Base-by-base conservation (phyloP, 2,113 vertebrate genomes). In the Eurypyga helias region DNA sequence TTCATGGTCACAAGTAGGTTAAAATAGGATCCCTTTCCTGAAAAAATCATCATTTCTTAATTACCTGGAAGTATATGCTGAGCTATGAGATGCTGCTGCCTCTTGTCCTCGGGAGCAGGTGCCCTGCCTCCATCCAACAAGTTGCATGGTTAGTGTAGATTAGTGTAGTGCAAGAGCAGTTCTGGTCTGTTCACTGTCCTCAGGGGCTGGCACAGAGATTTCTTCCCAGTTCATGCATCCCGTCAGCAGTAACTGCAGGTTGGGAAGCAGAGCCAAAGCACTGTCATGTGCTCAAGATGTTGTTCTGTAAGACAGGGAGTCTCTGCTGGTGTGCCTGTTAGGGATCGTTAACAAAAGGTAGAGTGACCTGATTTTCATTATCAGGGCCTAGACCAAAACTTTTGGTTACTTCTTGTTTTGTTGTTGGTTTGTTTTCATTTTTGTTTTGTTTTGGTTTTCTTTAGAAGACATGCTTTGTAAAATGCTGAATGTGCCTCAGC, bases 151-250 rank as follows among this genome's bases (percentile, higher is more conserved):
- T 45, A 29, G 17, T 26, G 52, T 31, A 10, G 55, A 25, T 48
- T n/a, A n/a, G n/a, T n/a, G n/a, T n/a, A n/a, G 28, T n/a, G 58
- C 4, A 0, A 52, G 64, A 17, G 81, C 21, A 7, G 51, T 33
- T 58, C 10, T 41, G 41, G 41, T 41, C 41, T 41, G 41, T 5
- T 70, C 81, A 5, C 38, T 1, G 0, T 52, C 51, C 66, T n/a
- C 36, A 6, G 31, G 45, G 51, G 24, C 18, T 38, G 75, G n/a
- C 45, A 18, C 0, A 0, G 29, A 17, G 52, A 7, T 4, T 29
- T 31, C 2, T 45, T 52, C 38, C 10, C 1, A 1, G 34, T 58
- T 51, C 49, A 36, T 11, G 6, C 3, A 0, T 34, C 57, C 57
- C 4, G 1, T 49, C 64, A 49, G 31, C 65, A 28, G 65, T 43